Conservation (phyloP, 2,113 vertebrate species). For the Penelope pileata region DNA sequence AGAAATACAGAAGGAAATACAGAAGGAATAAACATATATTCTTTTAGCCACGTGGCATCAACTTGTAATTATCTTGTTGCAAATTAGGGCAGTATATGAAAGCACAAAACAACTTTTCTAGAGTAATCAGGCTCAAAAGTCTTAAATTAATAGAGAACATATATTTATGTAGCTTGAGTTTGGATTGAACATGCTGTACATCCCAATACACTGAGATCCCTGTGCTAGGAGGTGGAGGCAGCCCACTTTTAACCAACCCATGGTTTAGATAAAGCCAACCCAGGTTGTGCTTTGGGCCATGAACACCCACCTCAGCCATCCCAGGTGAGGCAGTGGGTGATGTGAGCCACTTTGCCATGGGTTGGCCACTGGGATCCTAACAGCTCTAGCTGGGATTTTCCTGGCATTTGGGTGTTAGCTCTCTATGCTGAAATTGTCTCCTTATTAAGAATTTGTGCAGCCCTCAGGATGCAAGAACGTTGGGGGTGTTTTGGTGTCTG, state of each 20-base stretch:
- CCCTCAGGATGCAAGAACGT: background rate
- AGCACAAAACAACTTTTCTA: background rate
- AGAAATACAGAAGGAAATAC: background rate
- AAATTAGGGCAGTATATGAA: slow-evolving; percentile 26
- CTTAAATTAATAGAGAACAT: background rate
- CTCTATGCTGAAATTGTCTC: background rate
- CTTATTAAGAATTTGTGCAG: background rate
- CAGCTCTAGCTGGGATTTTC: background rate
- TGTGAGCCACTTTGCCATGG: background rate
- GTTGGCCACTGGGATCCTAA: background rate
- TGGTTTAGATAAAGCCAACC: background rate
- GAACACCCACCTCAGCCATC: background rate
- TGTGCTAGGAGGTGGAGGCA: background rate
- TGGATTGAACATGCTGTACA: background rate
- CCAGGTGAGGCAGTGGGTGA: background rate
- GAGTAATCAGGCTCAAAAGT: slow-evolving; percentile 14
- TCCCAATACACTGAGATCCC: background rate
- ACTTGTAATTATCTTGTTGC: slow-evolving; percentile 58
- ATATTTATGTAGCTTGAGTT: background rate
- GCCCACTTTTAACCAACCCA: background rate
- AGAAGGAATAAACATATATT: slow-evolving; percentile 33
- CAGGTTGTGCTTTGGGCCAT: background rate
- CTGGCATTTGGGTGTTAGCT: accelerated
- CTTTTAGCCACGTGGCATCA: slow-evolving; percentile 67
- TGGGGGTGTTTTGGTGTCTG: background rate